phyloP scores from a whole-genome alignment of 1,140 invertebrate genomes.

The Hirudo medicinalis region DNA sequence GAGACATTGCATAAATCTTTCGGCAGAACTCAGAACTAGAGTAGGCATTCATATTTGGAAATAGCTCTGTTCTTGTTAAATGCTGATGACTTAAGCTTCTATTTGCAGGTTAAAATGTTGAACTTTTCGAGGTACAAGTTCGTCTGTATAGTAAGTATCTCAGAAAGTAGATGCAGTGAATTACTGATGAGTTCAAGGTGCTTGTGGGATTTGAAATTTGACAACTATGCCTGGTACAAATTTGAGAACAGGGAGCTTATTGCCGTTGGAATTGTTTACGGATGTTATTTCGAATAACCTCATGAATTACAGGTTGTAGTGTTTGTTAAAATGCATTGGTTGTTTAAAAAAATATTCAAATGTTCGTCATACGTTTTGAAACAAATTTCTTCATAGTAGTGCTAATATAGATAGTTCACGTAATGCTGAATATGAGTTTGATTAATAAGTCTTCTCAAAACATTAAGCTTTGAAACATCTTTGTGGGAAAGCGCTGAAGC shows the following conservation, averaged over 20 bases:
- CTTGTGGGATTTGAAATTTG: constrained; percentile 1
- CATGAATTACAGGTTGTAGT: no score
- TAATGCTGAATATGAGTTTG: no score
- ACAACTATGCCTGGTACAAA: constrained; percentile 4
- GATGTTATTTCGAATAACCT: constrained; percentile 2
- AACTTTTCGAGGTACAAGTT: constrained; percentile 11
- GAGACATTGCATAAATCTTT: neutral
- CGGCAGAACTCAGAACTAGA: neutral
- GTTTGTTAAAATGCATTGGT: no score
- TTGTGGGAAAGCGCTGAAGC: no score
- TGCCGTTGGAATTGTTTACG: constrained; percentile 12
- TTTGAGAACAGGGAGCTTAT: constrained; percentile 10
- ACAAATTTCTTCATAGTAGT: no score
- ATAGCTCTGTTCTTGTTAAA: neutral
- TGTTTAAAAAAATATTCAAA: no score
- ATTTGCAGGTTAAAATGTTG: constrained; percentile 8
- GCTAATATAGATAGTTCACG: no score
- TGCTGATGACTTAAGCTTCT: neutral
- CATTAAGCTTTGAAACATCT: no score
- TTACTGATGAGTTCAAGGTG: neutral
- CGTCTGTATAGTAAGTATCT: constrained; percentile 1
- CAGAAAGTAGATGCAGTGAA: neutral
- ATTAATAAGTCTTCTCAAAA: no score
- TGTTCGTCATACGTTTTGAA: no score
- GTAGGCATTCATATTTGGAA: neutral